phyloP scores from a whole-genome alignment of 2,797 vertebrate species.

The Microctenopoma stevenorrisi region DNA sequence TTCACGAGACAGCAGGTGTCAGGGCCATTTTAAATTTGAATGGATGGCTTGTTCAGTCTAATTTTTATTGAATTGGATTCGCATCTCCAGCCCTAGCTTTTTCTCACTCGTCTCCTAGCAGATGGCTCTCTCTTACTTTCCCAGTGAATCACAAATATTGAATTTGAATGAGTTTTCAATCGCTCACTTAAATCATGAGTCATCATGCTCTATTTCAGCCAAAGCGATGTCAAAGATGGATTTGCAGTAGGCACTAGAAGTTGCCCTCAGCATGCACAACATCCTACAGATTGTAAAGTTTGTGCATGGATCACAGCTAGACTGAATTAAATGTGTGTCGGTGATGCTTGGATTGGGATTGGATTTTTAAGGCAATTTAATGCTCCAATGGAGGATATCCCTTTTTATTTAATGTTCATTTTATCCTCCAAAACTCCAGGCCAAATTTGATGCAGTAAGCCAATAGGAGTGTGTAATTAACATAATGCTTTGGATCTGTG shows the following conservation, averaged over 20 bases:
- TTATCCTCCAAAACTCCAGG: constrained; percentile 62
- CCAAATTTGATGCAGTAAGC: constrained; percentile 66
- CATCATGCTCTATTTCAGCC: constrained; percentile 39
- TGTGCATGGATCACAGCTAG: constrained; percentile 28
- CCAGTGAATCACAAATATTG: constrained; percentile 53
- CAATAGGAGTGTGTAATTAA: constrained; percentile 55
- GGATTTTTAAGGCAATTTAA: constrained; percentile 73
- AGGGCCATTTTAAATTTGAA: constrained; percentile 24
- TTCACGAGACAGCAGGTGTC: constrained; percentile 20
- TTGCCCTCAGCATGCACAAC: constrained; percentile 2
- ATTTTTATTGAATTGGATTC: constrained; percentile 37
- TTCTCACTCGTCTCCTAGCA: constrained; percentile 27
- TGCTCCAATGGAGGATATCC: constrained; percentile 56
- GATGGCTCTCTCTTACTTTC: constrained; percentile 51
- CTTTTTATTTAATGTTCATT: constrained; percentile 70
- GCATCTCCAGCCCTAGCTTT: constrained; percentile 5
- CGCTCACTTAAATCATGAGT: constrained; percentile 51
- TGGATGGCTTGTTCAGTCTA: constrained; percentile 28
- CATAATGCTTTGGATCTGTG: constrained; percentile 54
- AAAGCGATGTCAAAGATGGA: constrained; percentile 49
- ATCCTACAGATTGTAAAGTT: constrained; percentile 30
- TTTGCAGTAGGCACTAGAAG: constrained; percentile 33
- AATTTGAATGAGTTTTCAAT: constrained; percentile 58
- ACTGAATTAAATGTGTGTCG: constrained; percentile 52
- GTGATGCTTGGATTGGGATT: constrained; percentile 56